Evolutionary conservation across 2,797 vertebrate genomes (phyloP), one percentile per base, ranked within the genome.

Genomic region (Neoniphon sammara): DNA sequence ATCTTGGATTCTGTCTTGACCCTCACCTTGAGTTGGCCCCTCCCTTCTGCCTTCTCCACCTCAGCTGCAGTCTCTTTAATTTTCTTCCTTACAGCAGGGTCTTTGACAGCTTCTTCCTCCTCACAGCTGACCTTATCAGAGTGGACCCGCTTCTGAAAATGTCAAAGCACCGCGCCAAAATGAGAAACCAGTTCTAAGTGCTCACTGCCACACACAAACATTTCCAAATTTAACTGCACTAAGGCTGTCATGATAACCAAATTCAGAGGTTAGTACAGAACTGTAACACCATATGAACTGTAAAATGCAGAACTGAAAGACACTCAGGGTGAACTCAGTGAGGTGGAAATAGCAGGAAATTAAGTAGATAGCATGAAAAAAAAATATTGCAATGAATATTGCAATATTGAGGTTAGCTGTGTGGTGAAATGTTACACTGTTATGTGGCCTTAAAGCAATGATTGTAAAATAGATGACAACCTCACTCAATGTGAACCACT

Each of bases 21-120:
- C 42, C 11, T 84, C 39, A 94, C 95, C 87, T 89, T 94, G 34
- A 95, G 75, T 75, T 93, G 92, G 34, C 95, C 95, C 60, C 93
- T 90, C 20, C 94, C 94, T 54, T 94, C 93, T 0, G 73, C 18
- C 44, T 86, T 89, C 68, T 94, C 93, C 66, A 95, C 89, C 54
- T 93, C 91, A 7, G 80, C 79, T n/a, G 93, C 91, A 56, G 61
- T 57, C 17, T 85, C 82, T 89, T 91, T 94, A 39, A 95, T 68
- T 0, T 63, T 63, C 83, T 91, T 93, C 76, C 92, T 93, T 42
- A 94, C 42, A 10, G 52, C 50, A 17, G 90, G 85, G 62, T 94
- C 92, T 82, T 87, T 94, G 7, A 78, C 10, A 0, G 85, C 91
- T 2, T 90, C 89, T 42, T 89, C 91, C 65, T 94, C 93, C 10